These are phyloP conservation scores for Meta bourneti DNA, from an alignment of 2,888 invertebrate genomes.

Conservation along the genomic window DNA sequence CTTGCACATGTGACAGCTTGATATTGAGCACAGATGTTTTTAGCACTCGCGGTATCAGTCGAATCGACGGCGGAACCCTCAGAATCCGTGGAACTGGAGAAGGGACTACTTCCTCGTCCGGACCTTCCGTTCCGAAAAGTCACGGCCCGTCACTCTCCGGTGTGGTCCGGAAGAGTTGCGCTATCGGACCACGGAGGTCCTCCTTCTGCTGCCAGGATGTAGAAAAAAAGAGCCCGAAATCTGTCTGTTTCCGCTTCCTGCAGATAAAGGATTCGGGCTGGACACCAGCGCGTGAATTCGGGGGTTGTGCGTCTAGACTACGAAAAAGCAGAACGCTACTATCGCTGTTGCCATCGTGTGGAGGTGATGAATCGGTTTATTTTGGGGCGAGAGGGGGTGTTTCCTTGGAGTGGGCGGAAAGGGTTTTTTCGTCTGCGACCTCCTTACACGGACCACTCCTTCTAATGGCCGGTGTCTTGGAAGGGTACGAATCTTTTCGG, in stretches of 20 bases:
- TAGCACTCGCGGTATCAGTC: not conserved
- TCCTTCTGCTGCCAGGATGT: conserved; percentile 32
- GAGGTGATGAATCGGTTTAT: not conserved
- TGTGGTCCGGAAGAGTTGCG: not conserved
- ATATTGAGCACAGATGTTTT: not conserved
- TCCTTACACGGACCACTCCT: not conserved
- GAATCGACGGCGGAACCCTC: not conserved
- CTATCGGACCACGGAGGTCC: no score
- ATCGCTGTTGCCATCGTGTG: not conserved
- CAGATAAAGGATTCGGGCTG: conserved; percentile 32
- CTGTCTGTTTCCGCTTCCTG: conserved; percentile 74
- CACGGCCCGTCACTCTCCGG: not conserved
- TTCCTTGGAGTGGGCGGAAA: not conserved
- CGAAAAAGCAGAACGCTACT: not conserved
- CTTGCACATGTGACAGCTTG: not conserved
- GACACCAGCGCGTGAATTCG: not conserved
- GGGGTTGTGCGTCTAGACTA: not conserved
- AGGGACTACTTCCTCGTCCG: not conserved
- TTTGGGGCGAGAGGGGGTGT: not conserved
- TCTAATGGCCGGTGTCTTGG: not conserved
- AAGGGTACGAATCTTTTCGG: no score
- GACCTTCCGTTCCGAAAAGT: not conserved
- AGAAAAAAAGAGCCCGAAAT: conserved; percentile 19
- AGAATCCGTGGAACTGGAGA: not conserved
- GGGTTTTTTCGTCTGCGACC: not conserved